A percentile compares a stretch with the other conserved stretches of the same genome.
phyloP scores from a whole-genome alignment of 35 echinoderm and acorn worm species.

The Lytechinus variegatus region DNA sequence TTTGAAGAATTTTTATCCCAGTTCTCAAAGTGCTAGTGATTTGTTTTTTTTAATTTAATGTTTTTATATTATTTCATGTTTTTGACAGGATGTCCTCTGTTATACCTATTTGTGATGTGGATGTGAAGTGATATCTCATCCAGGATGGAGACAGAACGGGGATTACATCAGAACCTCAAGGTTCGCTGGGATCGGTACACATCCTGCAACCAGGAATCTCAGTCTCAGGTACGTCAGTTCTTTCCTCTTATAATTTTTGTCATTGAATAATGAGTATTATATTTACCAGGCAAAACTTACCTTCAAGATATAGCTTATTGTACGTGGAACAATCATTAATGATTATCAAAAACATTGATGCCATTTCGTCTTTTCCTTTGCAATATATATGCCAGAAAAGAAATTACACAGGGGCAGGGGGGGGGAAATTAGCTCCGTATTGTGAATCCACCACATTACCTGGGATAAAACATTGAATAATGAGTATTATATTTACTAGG shows the following conservation, averaged over 20 bases:
- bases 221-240: not conserved
- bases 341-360: too few species aligned
- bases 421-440: too few species aligned
- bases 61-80: not conserved
- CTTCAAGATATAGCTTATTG: too few species aligned
- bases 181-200: constrained; percentile 29
- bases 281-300: too few species aligned
- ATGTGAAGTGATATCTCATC: not conserved
- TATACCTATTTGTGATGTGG: not conserved
- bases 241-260: too few species aligned
- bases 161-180: not conserved
- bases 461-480: too few species aligned
- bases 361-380: too few species aligned
- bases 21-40: not conserved
- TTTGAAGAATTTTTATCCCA: not conserved
- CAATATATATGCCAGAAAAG: too few species aligned
- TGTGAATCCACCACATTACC: too few species aligned
- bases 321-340: too few species aligned
- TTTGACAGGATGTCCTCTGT: not conserved
- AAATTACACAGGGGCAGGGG: too few species aligned
- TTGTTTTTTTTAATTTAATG: not conserved
- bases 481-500: too few species aligned
- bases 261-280: not conserved
- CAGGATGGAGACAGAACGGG: not conserved
- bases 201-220: not conserved